phyloP scores from a whole-genome alignment of 2,797 vertebrate species.

The Brotula barbata region DNA sequence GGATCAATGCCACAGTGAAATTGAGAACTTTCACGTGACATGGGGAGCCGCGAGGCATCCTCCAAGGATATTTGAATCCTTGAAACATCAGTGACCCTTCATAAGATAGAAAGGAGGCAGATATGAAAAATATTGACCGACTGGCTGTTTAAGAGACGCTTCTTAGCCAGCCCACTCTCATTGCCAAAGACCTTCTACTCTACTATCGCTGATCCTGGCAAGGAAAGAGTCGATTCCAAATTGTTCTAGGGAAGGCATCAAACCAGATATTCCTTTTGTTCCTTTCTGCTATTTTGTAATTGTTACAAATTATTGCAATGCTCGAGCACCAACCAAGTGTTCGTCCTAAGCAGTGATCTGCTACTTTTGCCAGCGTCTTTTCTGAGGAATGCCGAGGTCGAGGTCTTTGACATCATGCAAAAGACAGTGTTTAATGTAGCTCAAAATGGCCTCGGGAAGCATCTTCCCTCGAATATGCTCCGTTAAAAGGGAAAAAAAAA shows the following conservation, averaged over 20 bases:
- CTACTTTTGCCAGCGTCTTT: constrained; percentile 56
- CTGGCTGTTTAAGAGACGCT: constrained; percentile 54
- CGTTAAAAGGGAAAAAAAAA: constrained; percentile 24
- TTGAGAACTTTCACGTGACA: constrained; percentile 69
- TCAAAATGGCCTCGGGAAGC: constrained; percentile 72
- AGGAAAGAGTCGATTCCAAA: constrained; percentile 45
- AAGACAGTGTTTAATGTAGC: constrained; percentile 78
- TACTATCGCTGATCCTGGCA: constrained; percentile 53
- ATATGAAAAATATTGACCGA: constrained; percentile 73
- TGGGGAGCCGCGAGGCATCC: constrained; percentile 66
- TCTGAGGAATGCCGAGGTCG: constrained; percentile 49
- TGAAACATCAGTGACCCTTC: constrained; percentile 70
- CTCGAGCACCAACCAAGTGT: constrained; percentile 17
- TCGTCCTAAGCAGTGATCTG: constrained; percentile 30
- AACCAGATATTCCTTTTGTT: constrained; percentile 21
- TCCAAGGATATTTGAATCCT: constrained; percentile 66
- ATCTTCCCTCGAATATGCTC: constrained; percentile 67
- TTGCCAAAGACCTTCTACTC: constrained; percentile 70
- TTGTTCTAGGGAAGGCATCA: constrained; percentile 32
- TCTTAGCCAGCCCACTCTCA: constrained; percentile 59
- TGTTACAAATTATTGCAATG: constrained; percentile 42
- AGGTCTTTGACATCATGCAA: constrained; percentile 76
- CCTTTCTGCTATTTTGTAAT: constrained; percentile 36
- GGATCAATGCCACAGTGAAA: constrained; percentile 67
- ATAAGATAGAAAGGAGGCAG: constrained; percentile 54